Base-by-base conservation (phyloP, 2,888 invertebrate genomes). In the Clepsis dumicolana region DNA sequence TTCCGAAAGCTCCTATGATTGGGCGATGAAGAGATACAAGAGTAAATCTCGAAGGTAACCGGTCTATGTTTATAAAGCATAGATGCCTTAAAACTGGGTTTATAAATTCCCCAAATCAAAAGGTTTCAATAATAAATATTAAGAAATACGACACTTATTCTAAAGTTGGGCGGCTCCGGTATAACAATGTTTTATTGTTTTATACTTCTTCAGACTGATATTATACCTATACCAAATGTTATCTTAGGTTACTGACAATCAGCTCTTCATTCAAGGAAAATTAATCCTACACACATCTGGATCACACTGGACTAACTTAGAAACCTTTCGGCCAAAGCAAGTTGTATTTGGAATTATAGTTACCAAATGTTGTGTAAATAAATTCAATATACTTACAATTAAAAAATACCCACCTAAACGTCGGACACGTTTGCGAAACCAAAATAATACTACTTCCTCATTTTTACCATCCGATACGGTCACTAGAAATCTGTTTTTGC, bases 401-500 rank as follows among this genome's bases (percentile, higher is more conserved):
- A n/a, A n/a, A n/a, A n/a, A n/a, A n/a, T n/a, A n/a, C n/a, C n/a
- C n/a, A n/a, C n/a, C n/a, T n/a, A n/a, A n/a, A n/a, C n/a, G n/a
- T 52, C n/a, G n/a, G 52, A 52, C 14, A 24, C 12, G 25, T n/a
- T 10, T 27, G 35, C 7, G 4, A 41, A 25, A 10, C 24, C 8
- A 8, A 54, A n/a, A n/a, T n/a, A n/a, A 35, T 14, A 48, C 48
- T 48, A 48, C 21, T 21, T 12, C 56, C 32, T 56, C 14, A 56
- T 56, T 21, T 56, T 56, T 35, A 32, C 32, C 21, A 24, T 41
- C 25, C n/a, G 59, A 14, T 24, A 41, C 41, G 21, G 41, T 52
- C 25, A 25, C 3, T 21, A 59, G 41, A 59, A 59, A 38, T 41
- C 52, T n/a, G 52, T 25, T n/a, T 25, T 14, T 25, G 38, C 59